These are phyloP conservation scores for Heterohyrax brucei DNA, from an alignment of 2,797 vertebrate genomes.

Conservation along the genomic window DNA sequence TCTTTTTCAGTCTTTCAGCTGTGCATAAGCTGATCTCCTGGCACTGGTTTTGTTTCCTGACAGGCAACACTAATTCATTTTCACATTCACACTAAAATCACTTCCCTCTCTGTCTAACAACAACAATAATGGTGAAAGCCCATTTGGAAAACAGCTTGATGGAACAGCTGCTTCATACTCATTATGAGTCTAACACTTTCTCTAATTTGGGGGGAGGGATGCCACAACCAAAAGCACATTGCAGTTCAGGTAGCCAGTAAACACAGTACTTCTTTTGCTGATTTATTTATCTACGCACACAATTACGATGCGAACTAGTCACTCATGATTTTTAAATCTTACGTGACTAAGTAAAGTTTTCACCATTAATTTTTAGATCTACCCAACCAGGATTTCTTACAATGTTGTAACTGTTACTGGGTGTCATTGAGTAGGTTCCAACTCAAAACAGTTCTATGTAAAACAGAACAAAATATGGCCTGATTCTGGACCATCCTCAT, in stretches of 20 bases:
- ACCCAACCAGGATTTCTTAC: background rate
- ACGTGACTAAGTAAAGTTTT: constrained; percentile 51
- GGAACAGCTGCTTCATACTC: constrained; percentile 83
- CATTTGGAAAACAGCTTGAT: constrained; percentile 86
- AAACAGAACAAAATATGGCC: no score
- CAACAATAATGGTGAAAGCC: constrained; percentile 85
- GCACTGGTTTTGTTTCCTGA: constrained; percentile 84
- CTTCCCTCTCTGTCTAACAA: constrained; percentile 84
- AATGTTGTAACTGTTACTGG: no score
- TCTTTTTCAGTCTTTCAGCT: constrained; percentile 79
- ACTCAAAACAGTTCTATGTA: no score
- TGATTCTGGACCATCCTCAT: no score
- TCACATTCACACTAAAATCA: constrained; percentile 86
- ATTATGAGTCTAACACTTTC: constrained; percentile 80
- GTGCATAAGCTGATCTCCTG: constrained; percentile 79
- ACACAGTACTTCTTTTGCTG: constrained; percentile 28
- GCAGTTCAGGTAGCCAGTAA: constrained; percentile 68
- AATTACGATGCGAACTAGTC: constrained; percentile 33
- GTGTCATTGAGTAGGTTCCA: no score
- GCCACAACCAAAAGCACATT: constrained; percentile 42
- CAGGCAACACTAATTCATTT: constrained; percentile 86
- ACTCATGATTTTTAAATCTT: constrained; percentile 19
- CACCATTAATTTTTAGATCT: background rate
- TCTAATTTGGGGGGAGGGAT: constrained; percentile 71
- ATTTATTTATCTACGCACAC: constrained; percentile 36